Evolutionary conservation across 2,797 vertebrate species (phyloP).

Genomic region (Myotis findleyi): DNA sequence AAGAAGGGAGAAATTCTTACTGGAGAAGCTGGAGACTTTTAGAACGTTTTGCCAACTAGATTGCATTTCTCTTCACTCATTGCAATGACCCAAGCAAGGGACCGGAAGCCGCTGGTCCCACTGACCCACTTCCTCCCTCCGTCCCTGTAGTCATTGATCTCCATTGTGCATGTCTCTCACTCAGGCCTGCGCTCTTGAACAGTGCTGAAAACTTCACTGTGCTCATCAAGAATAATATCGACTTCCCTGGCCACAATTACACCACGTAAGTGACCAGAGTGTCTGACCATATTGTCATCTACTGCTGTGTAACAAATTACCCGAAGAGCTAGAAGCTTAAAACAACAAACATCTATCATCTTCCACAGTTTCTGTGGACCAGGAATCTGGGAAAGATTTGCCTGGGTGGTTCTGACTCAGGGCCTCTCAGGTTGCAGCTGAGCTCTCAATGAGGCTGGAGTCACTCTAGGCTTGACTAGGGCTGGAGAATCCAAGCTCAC

Average conservation of each 20-base stretch:
- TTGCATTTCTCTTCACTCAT: not conserved
- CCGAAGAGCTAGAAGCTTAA: not conserved
- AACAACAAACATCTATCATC: not conserved
- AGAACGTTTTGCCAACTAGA: not conserved
- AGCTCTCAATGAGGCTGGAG: not conserved
- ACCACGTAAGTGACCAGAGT: conserved; percentile 86
- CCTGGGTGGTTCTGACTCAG: not conserved
- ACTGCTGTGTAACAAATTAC: not conserved
- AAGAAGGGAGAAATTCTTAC: conserved; percentile 26
- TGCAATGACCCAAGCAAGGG: not conserved
- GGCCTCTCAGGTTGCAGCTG: not conserved
- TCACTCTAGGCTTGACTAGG: not conserved
- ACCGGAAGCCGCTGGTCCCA: not conserved
- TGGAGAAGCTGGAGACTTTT: not conserved
- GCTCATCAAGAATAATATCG: conserved; percentile 93
- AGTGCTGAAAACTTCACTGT: conserved; percentile 95
- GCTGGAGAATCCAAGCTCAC: not conserved
- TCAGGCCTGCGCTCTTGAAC: conserved; percentile 91
- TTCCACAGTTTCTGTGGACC: not conserved
- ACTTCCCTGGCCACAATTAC: conserved; percentile 92
- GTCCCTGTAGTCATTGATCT: not conserved
- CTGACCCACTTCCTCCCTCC: rapidly evolving
- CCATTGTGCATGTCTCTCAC: conserved; percentile 43
- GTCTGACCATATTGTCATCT: not conserved
- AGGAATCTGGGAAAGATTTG: not conserved